These are phyloP conservation scores for Nyleta sp. DNA, from an alignment of 2,888 invertebrate species.

Conservation along the genomic window DNA sequence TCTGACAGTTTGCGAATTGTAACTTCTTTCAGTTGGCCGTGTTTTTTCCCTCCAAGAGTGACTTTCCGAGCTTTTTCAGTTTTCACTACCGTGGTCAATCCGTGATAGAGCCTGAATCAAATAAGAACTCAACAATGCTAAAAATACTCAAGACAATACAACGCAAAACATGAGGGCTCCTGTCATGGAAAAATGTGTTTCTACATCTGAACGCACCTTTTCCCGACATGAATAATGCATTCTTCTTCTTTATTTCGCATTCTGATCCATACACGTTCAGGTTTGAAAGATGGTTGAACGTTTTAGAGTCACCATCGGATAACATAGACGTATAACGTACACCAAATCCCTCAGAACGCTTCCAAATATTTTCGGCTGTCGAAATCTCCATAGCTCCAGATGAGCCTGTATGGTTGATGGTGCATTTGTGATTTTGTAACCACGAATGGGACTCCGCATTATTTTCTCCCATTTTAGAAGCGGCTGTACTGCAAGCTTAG, in stretches of 20 bases:
- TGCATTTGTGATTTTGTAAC: slow-evolving; percentile 57
- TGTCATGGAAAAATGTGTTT: slow-evolving; percentile 1
- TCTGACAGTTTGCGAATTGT: slow-evolving; percentile 31
- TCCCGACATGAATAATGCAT: not conserved
- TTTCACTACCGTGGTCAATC: slow-evolving; percentile 20
- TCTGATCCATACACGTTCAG: slow-evolving; percentile 4
- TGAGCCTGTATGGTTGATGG: slow-evolving; percentile 30
- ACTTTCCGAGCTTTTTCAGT: slow-evolving; percentile 41
- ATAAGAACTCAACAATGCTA: not conserved
- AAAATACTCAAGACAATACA: not conserved
- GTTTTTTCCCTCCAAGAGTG: slow-evolving; percentile 34
- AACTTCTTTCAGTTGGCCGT: slow-evolving; percentile 31
- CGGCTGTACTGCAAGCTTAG: slow-evolving; percentile 4
- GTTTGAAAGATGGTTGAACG: not conserved
- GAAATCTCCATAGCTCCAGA: slow-evolving; percentile 59
- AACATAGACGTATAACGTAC: slow-evolving; percentile 52
- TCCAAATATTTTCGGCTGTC: slow-evolving; percentile 51
- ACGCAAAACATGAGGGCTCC: not conserved
- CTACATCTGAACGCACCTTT: not conserved
- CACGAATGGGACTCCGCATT: slow-evolving; percentile 58
- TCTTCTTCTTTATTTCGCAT: slow-evolving; percentile 2
- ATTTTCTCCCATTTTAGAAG: slow-evolving; percentile 14
- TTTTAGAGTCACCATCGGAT: slow-evolving; percentile 49
- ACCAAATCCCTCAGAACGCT: slow-evolving; percentile 41
- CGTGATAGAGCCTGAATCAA: slow-evolving; percentile 18